Base-by-base conservation (phyloP, 2,797 vertebrate genomes). In the Scarus forsteni region DNA sequence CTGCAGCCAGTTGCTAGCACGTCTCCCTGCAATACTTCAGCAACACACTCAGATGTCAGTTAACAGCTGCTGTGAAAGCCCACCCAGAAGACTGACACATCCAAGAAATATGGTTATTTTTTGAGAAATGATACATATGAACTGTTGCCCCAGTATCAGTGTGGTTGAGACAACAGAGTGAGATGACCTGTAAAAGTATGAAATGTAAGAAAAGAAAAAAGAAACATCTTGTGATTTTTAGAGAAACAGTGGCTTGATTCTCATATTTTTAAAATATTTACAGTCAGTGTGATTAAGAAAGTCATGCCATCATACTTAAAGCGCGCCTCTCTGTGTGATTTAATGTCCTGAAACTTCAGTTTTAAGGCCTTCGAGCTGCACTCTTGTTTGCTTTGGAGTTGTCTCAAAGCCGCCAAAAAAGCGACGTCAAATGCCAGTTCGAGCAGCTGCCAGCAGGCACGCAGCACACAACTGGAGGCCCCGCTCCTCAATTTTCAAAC, bases 351-450 rank as follows among this genome's bases (percentile, higher is more conserved):
- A 83, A 83, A 73, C 78, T 49, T 60, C 50, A 27, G 76, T 87
- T 92, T 88, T 82, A 88, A 39, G 35, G 83, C 64, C 72, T 66
- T 80, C 48, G 53, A 83, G 74, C 82, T 19, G 79, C 75, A 1
- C 67, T 77, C 59, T 46, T 88, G 83, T 93, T 92, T 92, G 87
- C 87, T 90, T 92, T 93, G 84, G 86, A 84, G 72, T 56, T 52
- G 27, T 65, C 73, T 80, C 72, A 85, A 85, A 84, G 75, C 76
- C 74, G 84, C 88, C 81, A 83, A 84, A 87, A 83, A 76, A 70
- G 77, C 77, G 8, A 59, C 1, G 36, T 62, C 35, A 39, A 77
- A 75, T 70, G 79, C 71, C 65, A 83, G 81, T 60, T 64, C 44
- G 51, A 57, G 71, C 58, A 61, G 65, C 85, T 84, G 90, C 86